Conservation (phyloP, 2,113 vertebrate species). For the Phaethornis superciliosus region DNA sequence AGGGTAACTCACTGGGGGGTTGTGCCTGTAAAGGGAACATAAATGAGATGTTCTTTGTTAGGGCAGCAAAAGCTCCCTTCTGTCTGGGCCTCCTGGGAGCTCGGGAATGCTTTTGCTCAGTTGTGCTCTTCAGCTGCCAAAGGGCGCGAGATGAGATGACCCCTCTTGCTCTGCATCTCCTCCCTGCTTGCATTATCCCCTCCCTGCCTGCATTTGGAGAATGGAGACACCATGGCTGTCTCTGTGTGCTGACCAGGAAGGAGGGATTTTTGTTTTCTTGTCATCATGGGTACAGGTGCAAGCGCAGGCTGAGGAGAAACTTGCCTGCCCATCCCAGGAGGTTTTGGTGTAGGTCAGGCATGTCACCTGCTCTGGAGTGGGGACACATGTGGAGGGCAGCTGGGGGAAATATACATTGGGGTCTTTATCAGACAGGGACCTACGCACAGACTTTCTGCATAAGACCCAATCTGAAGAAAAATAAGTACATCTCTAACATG, state of each 20-base stretch:
- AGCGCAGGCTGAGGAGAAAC: neutral
- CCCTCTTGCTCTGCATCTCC: neutral
- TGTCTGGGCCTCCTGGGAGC: neutral
- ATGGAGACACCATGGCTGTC: neutral
- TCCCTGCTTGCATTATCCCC: neutral
- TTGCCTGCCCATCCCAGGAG: neutral
- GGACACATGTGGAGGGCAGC: neutral
- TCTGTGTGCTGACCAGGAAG: neutral
- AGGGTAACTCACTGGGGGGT: neutral
- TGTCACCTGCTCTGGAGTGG: neutral
- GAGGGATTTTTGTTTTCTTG: neutral
- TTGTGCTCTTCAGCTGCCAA: conserved; percentile 38
- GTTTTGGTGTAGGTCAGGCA: neutral
- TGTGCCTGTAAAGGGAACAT: neutral
- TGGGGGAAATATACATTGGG: neutral
- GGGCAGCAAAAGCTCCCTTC: neutral
- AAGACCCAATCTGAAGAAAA: neutral
- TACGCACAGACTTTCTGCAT: neutral
- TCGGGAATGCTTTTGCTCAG: conserved; percentile 21
- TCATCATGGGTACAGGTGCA: neutral
- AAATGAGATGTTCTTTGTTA: neutral
- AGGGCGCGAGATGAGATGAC: conserved; percentile 4
- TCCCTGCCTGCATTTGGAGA: neutral
- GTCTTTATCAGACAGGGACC: neutral
- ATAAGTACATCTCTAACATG: neutral